Evolutionary conservation across 2,113 vertebrate genomes (phyloP), one percentile per base, ranked within the genome.

Genomic region (Chaenogobius annularis): DNA sequence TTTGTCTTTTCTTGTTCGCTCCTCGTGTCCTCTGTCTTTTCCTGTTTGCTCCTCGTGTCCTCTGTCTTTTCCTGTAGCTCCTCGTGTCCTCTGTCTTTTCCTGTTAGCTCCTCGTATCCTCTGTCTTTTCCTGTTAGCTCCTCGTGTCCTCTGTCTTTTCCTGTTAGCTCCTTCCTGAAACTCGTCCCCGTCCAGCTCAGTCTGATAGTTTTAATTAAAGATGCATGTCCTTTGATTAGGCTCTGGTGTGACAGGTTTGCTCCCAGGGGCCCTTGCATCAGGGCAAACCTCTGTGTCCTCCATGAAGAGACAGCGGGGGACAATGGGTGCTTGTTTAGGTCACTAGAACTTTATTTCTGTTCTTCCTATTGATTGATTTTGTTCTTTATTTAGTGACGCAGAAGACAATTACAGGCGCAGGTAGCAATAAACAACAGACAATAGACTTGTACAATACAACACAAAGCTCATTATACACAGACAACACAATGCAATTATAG

Each of bases 201-300:
- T 50, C 47, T 50, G 47, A 50, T 54, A 12, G 43, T 64, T 58
- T 72, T 37, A 79, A 73, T 80, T 40, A 77, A 82, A 81, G 75
- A 75, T 70, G 37, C 12, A 76, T 65, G 67, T 69, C 17, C 48
- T 46, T 50, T 59, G 79, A 82, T 69, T 71, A 59, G 67, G 69
- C 50, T 46, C n/a, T 11, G 55, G 58, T 76, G 72, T 72, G 78
- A 74, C 65, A 72, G 77, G 47, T 50, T 5, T 19, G 54, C 54
- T 55, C 54, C 54, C 19, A 55, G 54, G 54, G 54, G n/a, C n/a
- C n/a, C 20, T 22, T 55, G 20, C 54, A 55, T 55, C 54, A 55
- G 54, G 54, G 20, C 37, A 22, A 10, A 11, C 54, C 54, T 55
- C 20, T 12, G 3, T 23, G 54, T 55, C 54, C 54, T 55, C 54